Conservation (phyloP, 2,888 invertebrate genomes). For the Agonopterix heracliana region DNA sequence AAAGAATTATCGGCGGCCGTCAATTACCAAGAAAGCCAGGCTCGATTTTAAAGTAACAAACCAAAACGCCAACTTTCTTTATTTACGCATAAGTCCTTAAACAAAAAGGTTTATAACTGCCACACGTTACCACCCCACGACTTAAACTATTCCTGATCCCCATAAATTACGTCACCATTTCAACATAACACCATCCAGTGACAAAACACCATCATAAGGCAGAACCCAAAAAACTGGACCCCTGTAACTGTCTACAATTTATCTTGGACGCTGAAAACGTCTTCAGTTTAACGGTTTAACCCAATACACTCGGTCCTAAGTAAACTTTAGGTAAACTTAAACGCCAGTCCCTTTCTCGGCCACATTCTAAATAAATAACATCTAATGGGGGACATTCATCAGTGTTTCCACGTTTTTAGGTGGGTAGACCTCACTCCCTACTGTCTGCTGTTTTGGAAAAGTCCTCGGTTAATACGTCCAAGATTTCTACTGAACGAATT, state of each 20-base stretch:
- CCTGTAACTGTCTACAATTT: slow-evolving; percentile 63
- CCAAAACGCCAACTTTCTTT: too few species aligned
- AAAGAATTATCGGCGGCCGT: too few species aligned
- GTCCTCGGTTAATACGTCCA: slow-evolving; percentile 41
- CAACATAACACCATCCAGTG: slow-evolving; percentile 18
- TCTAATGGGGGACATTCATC: slow-evolving; percentile 77
- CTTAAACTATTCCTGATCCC: too few species aligned
- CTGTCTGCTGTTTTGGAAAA: slow-evolving; percentile 61
- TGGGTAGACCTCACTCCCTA: slow-evolving; percentile 63
- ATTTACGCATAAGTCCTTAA: too few species aligned
- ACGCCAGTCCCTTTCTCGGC: slow-evolving; percentile 69
- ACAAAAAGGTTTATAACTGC: too few species aligned
- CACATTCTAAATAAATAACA: slow-evolving; percentile 78
- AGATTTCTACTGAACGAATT: slow-evolving; percentile 15
- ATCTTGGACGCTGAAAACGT: slow-evolving; percentile 52
- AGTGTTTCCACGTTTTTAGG: slow-evolving; percentile 75
- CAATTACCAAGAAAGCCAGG: too few species aligned
- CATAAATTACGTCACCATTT: too few species aligned
- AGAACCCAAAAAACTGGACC: slow-evolving; percentile 68
- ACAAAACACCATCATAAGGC: slow-evolving; percentile 64
- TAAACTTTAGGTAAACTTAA: slow-evolving; percentile 73
- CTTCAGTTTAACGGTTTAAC: slow-evolving; percentile 69
- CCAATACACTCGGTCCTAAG: slow-evolving; percentile 72
- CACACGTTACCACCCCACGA: too few species aligned
- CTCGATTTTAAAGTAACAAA: too few species aligned